Conservation (phyloP, 2,888 invertebrate genomes). For the Orthosia gothica region DNA sequence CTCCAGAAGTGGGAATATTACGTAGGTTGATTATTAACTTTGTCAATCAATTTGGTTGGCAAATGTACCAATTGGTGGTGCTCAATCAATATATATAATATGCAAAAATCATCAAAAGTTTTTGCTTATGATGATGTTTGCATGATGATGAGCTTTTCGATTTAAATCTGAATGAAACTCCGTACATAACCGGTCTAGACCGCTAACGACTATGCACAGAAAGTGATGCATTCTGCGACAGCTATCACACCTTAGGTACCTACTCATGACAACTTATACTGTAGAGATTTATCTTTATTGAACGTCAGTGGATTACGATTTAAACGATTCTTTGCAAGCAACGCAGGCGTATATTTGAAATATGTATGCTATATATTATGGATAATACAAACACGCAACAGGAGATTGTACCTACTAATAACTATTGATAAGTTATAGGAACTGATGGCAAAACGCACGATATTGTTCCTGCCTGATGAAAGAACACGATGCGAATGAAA, state of each 20-base stretch:
- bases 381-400: neutral
- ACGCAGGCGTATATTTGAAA: neutral
- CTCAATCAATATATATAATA: no score
- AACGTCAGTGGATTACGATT: neutral
- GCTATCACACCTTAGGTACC: neutral
- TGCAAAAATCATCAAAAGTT: no score
- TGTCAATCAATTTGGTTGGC: neutral
- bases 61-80: neutral
- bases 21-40: neutral
- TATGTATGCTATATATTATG: neutral
- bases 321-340: neutral
- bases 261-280: neutral
- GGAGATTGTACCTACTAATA: neutral
- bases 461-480: neutral
- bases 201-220: neutral
- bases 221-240: slow-evolving; percentile 1
- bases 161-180: slow-evolving; percentile 16
- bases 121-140: slow-evolving; percentile 10
- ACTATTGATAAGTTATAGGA: neutral
- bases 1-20: no score
- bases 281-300: no score
- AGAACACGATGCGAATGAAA: neutral
- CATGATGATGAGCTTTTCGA: neutral
- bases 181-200: neutral
- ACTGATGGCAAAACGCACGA: neutral